Base-by-base conservation (phyloP, 2,888 invertebrate species). In the Thecocarcelia acutangulata region DNA sequence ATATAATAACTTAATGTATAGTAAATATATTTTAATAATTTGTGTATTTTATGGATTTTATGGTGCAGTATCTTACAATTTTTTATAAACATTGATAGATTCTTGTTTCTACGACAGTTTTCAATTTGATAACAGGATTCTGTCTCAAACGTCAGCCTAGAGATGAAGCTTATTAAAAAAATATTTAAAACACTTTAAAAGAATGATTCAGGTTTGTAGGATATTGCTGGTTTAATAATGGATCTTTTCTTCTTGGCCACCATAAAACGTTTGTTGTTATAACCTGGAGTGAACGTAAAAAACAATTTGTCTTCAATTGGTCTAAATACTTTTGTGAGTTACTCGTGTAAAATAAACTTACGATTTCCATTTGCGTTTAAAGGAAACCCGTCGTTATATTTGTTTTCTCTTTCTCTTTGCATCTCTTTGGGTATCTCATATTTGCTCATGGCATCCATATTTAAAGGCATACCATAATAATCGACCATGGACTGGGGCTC, bases 171-270 rank as follows among this genome's bases (percentile, higher is more conserved):
- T 8, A 17, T 48, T 64, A 1, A 2, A 44, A 15, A 42, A 24
- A 56, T 15, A 11, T 21, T 37, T 21, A 33, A 12, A 13, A 15
- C 48, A 66, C 19, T 84, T 88, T 89, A 89, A 84, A 86, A 89
- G 77, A 86, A 89, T 75, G 87, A 88, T 54, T 89, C 89, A 73
- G 87, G 87, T 76, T 87, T 87, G 59, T 87, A 87, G 21, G 87
- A 86, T 15, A 83, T 84, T 52, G 84, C 83, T 0, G 88, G 89
- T 28, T 88, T 90, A 44, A 86, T 85, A 19, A 90, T 83, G 12
- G 91, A 89, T 40, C 90, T 87, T 83, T 90, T 90, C 87, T 90
- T 90, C 82, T 90, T 91, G 78, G 90, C 85, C 44, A 91, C 89
- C 91, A 90, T 91, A 63, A 87, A 91, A 17, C 91, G 89, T 84